Percentiles rank a stretch among this genome's conserved stretches.
These are phyloP conservation scores for Scleropages formosus DNA, from an alignment of 2,797 vertebrate genomes.

Conservation along the genomic window DNA sequence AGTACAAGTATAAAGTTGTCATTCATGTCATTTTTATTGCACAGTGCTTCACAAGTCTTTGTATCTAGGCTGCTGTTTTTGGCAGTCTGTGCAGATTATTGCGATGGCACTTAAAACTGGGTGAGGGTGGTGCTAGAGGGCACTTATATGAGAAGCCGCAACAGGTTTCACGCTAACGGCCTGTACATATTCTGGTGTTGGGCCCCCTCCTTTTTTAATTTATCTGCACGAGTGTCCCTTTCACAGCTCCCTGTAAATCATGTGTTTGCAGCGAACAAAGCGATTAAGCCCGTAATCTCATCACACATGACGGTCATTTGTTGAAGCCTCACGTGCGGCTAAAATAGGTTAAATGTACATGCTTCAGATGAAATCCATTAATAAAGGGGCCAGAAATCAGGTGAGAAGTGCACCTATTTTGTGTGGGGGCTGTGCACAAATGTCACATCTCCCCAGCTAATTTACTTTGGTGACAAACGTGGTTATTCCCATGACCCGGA, in stretches of 20 bases:
- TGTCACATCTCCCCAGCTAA: conserved; percentile 7
- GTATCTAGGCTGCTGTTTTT: neutral
- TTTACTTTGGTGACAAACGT: conserved; percentile 30
- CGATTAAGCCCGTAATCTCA: neutral
- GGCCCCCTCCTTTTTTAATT: neutral
- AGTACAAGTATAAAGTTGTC: neutral
- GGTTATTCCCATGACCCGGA: conserved; percentile 16
- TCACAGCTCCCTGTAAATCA: neutral
- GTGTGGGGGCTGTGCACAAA: neutral
- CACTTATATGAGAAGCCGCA: neutral
- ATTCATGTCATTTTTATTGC: neutral
- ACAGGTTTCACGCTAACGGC: neutral
- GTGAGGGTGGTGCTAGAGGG: too few relatives aligned
- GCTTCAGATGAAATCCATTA: neutral
- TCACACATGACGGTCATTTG: neutral
- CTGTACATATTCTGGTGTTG: neutral
- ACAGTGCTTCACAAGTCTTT: neutral
- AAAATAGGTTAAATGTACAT: neutral
- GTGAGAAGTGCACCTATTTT: conserved; percentile 17
- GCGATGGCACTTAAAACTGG: neutral
- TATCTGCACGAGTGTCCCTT: too few relatives aligned
- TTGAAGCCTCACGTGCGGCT: neutral
- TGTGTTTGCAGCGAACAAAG: neutral
- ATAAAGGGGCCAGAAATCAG: neutral
- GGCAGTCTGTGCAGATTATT: neutral